Evolutionary conservation across 92 coral and sea anemone species (phyloP).

Genomic region (Palythoa heliodiscus): DNA sequence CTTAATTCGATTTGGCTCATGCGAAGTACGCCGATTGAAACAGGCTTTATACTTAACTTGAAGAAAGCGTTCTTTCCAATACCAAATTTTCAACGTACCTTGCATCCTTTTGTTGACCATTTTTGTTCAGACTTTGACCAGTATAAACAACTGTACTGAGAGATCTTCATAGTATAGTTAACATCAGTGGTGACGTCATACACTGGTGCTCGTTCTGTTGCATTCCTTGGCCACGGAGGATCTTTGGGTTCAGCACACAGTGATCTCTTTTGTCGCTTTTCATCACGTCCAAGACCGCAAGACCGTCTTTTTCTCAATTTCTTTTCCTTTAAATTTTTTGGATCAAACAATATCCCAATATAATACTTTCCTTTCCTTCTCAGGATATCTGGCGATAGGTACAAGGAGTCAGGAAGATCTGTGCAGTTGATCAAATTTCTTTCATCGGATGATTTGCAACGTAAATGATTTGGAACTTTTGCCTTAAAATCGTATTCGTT

Average conservation of each 20-base stretch:
- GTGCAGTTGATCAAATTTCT: background rate
- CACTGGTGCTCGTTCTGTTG: conserved; percentile 60
- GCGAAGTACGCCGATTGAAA: no score
- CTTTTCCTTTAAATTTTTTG: background rate
- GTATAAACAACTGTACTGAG: conserved; percentile 60
- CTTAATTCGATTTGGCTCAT: no score
- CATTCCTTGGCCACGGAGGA: conserved; percentile 75
- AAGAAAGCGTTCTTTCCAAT: no score
- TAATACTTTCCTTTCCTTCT: conserved; percentile 22
- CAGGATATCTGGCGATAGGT: conserved; percentile 24
- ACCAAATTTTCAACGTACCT: conserved; percentile 38
- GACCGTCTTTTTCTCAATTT: conserved; percentile 37
- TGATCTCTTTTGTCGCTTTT: conserved; percentile 27
- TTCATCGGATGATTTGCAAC: background rate
- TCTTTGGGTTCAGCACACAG: conserved; percentile 78
- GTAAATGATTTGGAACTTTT: background rate
- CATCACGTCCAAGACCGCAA: conserved; percentile 1
- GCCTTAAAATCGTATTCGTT: conserved; percentile 25
- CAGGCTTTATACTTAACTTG: no score
- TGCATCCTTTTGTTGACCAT: conserved; percentile 73
- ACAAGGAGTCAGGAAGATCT: background rate
- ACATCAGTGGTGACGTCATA: conserved; percentile 69
- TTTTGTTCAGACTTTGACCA: conserved; percentile 59
- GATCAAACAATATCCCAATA: conserved; percentile 35
- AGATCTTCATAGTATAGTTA: conserved; percentile 68